Base-by-base conservation (phyloP, 1,140 invertebrate genomes). In the Pemphigus obesinymphae region DNA sequence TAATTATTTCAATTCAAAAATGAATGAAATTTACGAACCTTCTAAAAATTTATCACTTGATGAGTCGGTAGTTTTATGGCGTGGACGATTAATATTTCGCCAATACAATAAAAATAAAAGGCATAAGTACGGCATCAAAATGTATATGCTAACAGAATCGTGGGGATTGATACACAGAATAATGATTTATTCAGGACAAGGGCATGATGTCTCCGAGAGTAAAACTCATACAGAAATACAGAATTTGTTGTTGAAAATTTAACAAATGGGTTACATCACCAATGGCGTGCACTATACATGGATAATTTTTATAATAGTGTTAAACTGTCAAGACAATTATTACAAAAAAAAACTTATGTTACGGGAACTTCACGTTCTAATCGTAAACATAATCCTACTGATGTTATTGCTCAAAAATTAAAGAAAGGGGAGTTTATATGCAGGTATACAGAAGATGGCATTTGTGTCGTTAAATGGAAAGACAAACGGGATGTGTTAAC, bases 401-500 rank as follows among this genome's bases (percentile, higher is more conserved):
- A 50, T 29, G 58, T 29, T 31, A 13, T 61, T 31, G 23, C 29
- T 29, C 23, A 61, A 61, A 61, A 61, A 61, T 3, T 61, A 61
- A 29, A 31, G 15, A 26, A 70, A 10, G 66, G 81, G 11, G 81
- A 72, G 48, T 70, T 26, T 3, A 40, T 68, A 15, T 34, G 61
- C 34, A 26, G 48, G 26, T 82, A 43, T 43, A 82, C 66, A 53
- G 26, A 68, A 70, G 31, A 53, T 37, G 43, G 37, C 7, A 23
- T 68, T 26, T 73, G 43, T 40, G 85, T 87, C 1, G 84, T 83
- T 8, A 86, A 86, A 66, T 87, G 86, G 85, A 85, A 84, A 43
- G 85, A 87, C 81, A 86, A 85, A 81, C 82, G 85, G 5, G 84
- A 85, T 68, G 85, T 86, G 6, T 53, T 85, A 11, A 84, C 84